Conservation (phyloP, 2,888 invertebrate genomes). For the Heteromurus nitidus region DNA sequence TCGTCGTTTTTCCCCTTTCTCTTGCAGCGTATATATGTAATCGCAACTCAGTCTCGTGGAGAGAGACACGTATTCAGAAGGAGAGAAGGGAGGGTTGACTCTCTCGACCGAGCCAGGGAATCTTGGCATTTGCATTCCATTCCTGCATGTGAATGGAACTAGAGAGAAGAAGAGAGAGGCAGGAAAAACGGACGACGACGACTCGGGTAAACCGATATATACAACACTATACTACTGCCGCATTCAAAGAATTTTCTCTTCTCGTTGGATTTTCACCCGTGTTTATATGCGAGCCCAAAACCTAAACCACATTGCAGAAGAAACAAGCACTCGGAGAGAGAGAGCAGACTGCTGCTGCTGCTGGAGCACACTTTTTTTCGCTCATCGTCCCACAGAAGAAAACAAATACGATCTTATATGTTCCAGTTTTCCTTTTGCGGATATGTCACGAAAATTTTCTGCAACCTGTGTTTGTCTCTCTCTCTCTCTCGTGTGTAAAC, state of each 20-base stretch:
- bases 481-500: too few relatives aligned
- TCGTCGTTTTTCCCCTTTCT: constrained; percentile 19
- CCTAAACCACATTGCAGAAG: neutral
- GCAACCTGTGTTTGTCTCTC: too few relatives aligned
- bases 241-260: constrained; percentile 35
- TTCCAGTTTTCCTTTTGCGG: too few relatives aligned
- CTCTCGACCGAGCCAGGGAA: constrained; percentile 53
- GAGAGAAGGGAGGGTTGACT: constrained; percentile 40
- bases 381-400: too few relatives aligned
- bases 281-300: neutral
- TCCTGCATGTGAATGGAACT: constrained; percentile 58
- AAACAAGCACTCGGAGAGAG: neutral
- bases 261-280: neutral
- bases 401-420: too few relatives aligned
- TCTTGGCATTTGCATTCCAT: constrained; percentile 65
- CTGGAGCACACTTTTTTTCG: too few relatives aligned
- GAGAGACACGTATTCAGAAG: neutral
- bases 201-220: neutral
- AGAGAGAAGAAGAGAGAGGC: neutral
- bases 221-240: neutral
- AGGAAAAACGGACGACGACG: neutral
- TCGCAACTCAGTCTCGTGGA: neutral
- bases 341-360: neutral
- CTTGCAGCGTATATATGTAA: neutral
- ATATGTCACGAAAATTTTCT: too few relatives aligned